A percentile compares a stretch with the other conserved stretches of the same genome.
Evolutionary conservation across 64 coral and sea anemone genomes (phyloP).

Genomic region (Montipora foliosa): DNA sequence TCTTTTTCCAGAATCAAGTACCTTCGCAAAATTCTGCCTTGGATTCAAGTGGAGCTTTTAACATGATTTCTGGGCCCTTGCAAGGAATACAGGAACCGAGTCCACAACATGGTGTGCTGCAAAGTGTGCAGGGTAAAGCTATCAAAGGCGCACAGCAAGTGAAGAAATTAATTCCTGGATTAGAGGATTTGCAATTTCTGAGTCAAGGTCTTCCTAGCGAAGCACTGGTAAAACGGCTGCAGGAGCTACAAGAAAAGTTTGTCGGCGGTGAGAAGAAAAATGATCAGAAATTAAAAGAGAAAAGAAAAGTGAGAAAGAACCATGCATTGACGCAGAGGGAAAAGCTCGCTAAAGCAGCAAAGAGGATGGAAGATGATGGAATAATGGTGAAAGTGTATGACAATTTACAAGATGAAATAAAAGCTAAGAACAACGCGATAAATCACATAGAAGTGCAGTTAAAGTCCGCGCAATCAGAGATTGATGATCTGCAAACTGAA

Average conservation of each 20-base stretch:
- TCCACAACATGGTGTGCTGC: slow-evolving; percentile 9
- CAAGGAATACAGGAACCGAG: not conserved
- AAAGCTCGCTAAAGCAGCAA: slow-evolving; percentile 75
- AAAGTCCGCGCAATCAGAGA: slow-evolving; percentile 61
- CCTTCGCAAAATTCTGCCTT: not conserved
- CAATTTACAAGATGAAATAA: slow-evolving; percentile 94
- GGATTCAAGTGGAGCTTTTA: not conserved
- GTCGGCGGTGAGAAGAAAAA: slow-evolving; percentile 90
- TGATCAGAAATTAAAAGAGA: slow-evolving; percentile 90
- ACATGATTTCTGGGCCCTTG: slow-evolving; percentile 4
- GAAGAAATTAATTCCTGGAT: slow-evolving; percentile 31
- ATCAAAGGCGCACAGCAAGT: slow-evolving; percentile 56
- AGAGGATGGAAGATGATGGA: slow-evolving; percentile 89
- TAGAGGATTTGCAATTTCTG: slow-evolving; percentile 51
- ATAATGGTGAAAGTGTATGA: slow-evolving; percentile 96
- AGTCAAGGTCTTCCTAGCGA: slow-evolving; percentile 47
- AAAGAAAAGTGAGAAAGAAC: slow-evolving; percentile 82
- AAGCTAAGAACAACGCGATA: slow-evolving; percentile 71
- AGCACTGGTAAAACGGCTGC: slow-evolving; percentile 66
- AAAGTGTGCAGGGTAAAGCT: slow-evolving; percentile 40
- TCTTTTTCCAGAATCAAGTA: not conserved
- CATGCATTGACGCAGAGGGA: slow-evolving; percentile 76
- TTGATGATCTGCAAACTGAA: slow-evolving; percentile 88
- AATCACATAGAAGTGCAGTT: slow-evolving; percentile 71
- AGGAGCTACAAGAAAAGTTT: slow-evolving; percentile 86